A percentile compares a stretch with the other conserved stretches of the same genome.
phyloP scores from a whole-genome alignment of 2,888 invertebrate genomes.

The Bombyx huttoni region DNA sequence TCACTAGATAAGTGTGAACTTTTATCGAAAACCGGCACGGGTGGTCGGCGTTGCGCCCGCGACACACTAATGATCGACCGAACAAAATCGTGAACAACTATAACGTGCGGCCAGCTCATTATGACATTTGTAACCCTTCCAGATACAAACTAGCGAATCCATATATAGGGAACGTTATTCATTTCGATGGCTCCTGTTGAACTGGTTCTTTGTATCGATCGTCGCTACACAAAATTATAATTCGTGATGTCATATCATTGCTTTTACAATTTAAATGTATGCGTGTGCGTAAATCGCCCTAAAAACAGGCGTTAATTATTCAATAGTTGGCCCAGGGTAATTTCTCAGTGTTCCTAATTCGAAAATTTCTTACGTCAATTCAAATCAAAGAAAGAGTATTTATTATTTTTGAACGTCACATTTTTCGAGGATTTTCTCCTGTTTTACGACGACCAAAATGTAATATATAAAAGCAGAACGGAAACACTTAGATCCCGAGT shows the following conservation, averaged over 20 bases:
- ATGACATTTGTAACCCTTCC: constrained; percentile 5
- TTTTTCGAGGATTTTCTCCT: too few species aligned
- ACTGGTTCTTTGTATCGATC: constrained; percentile 39
- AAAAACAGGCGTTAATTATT: constrained; percentile 33
- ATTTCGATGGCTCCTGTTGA: constrained; percentile 27
- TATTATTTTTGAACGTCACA: too few species aligned
- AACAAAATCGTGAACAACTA: constrained; percentile 3
- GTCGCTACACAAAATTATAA: constrained; percentile 38
- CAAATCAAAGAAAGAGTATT: too few species aligned
- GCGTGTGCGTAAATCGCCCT: constrained; percentile 39
- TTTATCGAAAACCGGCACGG: constrained; percentile 41
- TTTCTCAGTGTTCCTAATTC: background rate
- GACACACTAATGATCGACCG: constrained; percentile 15
- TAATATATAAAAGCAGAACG: too few species aligned
- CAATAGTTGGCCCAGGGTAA: constrained; percentile 17
- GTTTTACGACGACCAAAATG: too few species aligned
- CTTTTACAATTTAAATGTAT: constrained; percentile 25
- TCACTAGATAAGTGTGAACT: constrained; percentile 29
- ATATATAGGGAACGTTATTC: constrained; percentile 19
- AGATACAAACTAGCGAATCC: constrained; percentile 7
- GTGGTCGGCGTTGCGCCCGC: constrained; percentile 46
- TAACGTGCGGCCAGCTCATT: background rate
- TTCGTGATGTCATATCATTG: constrained; percentile 43
- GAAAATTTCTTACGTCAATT: background rate
- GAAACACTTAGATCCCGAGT: too few species aligned